phyloP scores from a whole-genome alignment of 2,797 vertebrate species.

The Peromyscus melanophrys region DNA sequence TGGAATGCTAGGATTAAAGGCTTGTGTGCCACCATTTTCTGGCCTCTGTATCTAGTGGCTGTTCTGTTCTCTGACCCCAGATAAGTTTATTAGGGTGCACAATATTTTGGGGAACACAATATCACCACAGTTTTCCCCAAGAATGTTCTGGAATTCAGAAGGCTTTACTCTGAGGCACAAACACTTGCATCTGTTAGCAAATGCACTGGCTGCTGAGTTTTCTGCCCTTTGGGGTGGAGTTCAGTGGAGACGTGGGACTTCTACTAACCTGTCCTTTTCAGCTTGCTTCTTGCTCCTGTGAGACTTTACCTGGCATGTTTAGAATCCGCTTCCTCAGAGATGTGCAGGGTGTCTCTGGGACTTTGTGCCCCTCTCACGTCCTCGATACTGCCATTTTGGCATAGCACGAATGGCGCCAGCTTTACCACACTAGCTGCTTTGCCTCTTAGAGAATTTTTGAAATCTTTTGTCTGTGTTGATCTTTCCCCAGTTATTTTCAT shows the following conservation, averaged over 20 bases:
- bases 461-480: slow-evolving; percentile 39
- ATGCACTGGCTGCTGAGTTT: too few relatives aligned
- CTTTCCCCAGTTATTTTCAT: neutral
- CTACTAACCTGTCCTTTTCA: neutral
- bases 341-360: neutral
- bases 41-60: too few relatives aligned
- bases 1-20: too few relatives aligned
- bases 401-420: neutral
- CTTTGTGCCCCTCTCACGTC: neutral
- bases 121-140: neutral
- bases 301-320: neutral
- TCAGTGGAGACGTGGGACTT: neutral
- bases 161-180: neutral
- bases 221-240: neutral
- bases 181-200: neutral
- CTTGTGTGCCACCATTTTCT: too few relatives aligned
- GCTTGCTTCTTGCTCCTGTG: neutral
- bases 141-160: neutral
- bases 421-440: neutral
- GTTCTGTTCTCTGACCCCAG: too few relatives aligned
- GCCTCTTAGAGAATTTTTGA: neutral
- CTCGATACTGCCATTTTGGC: neutral
- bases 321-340: neutral
- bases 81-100: too few relatives aligned
- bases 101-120: too few relatives aligned